These are phyloP conservation scores for Choloepus didactylus DNA, from an alignment of 2,797 vertebrate genomes.

Conservation along the genomic window DNA sequence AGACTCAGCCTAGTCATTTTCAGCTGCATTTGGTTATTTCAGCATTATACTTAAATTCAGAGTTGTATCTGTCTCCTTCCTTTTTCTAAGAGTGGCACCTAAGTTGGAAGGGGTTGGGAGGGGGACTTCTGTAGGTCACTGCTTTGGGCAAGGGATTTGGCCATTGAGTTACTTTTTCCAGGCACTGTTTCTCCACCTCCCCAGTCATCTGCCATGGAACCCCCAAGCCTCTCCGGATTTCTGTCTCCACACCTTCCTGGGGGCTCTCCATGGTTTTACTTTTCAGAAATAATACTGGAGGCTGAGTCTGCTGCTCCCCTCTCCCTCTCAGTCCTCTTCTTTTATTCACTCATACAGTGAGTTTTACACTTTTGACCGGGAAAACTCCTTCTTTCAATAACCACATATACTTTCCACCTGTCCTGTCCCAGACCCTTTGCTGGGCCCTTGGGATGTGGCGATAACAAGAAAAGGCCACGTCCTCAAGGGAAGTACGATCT, in stretches of 20 bases:
- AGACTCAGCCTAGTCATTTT: background rate
- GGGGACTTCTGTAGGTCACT: rapidly evolving
- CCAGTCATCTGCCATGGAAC: background rate
- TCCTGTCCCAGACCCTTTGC: background rate
- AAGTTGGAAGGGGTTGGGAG: too few species aligned
- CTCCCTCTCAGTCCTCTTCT: background rate
- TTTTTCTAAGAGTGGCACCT: background rate
- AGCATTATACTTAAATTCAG: background rate
- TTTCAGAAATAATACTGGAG: background rate
- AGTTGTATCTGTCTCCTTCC: background rate
- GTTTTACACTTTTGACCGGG: rapidly evolving
- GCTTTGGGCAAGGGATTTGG: background rate
- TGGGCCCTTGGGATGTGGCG: background rate
- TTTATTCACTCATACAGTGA: background rate
- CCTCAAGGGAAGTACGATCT: background rate
- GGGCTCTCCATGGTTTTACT: background rate
- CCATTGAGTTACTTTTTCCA: background rate
- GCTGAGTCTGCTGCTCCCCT: background rate
- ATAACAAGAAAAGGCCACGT: background rate
- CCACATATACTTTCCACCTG: background rate
- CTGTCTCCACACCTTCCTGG: background rate
- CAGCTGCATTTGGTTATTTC: background rate
- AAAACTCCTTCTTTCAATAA: background rate
- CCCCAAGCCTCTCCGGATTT: background rate
- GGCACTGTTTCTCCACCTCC: background rate